These are phyloP conservation scores for Alsophila aescularia DNA, from an alignment of 2,888 invertebrate genomes.

Conservation along the genomic window DNA sequence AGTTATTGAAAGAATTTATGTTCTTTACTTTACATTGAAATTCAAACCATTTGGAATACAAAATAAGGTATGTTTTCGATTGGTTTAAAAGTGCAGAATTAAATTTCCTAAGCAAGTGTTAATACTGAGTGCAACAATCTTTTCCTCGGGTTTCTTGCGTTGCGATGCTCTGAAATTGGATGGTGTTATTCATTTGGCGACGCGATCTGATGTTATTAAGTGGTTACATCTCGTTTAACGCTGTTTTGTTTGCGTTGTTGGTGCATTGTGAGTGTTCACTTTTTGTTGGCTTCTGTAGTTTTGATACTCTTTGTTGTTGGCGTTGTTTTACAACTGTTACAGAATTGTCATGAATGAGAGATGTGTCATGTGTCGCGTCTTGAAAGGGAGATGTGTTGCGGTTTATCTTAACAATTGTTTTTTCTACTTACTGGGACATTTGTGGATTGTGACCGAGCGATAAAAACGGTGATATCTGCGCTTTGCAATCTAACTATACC, in stretches of 20 bases:
- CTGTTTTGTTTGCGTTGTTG: conserved; percentile 45
- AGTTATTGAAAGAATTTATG: conserved; percentile 55
- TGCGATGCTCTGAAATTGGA: conserved; percentile 59
- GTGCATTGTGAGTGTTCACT: conserved; percentile 19
- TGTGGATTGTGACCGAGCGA: too few relatives aligned
- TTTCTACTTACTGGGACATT: too few relatives aligned
- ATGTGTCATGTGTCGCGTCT: neutral
- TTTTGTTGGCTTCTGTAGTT: neutral
- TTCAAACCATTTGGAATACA: neutral
- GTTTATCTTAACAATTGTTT: too few relatives aligned
- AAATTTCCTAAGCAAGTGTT: conserved; percentile 73
- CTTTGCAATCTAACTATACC: too few relatives aligned
- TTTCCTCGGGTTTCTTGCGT: conserved; percentile 61
- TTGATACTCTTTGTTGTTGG: neutral
- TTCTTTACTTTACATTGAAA: conserved; percentile 24
- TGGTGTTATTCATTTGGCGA: conserved; percentile 58
- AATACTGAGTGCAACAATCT: conserved; percentile 70
- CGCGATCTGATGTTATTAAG: conserved; percentile 59
- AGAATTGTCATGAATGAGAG: neutral
- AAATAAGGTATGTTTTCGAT: conserved; percentile 28
- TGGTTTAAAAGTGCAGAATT: conserved; percentile 49
- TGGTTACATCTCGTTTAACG: conserved; percentile 54
- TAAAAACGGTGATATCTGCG: too few relatives aligned
- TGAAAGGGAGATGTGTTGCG: too few relatives aligned
- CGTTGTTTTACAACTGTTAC: neutral